Base-by-base conservation (phyloP, 1,140 invertebrate species). In the Phymastichus coffea region DNA sequence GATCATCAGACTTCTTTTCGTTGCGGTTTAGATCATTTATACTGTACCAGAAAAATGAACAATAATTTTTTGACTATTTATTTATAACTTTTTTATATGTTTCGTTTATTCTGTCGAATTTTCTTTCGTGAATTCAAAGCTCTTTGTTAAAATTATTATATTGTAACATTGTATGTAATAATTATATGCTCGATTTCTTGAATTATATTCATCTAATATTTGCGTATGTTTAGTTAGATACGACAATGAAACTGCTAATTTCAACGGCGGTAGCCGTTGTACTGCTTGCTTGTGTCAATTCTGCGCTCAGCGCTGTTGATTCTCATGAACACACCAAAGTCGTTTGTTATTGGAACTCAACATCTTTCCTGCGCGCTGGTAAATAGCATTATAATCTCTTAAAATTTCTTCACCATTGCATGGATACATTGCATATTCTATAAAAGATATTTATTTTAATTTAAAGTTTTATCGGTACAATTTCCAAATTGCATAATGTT, bases 291-390 rank as follows among this genome's bases (percentile, higher is more conserved):
- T 66, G 52, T 33, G 22, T 69, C 3, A 53, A 66, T 9, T 49
- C 61, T 4, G 64, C 58, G 7, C 33, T 66, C 2, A 52, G 62
- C 2, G 46, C 47, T 23, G 64, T 60, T 17, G 70, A 73, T 52
- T 54, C 66, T 28, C 66, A 73, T 40, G 74, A 75, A 23, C 76
- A 79, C 55, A 75, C 63, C 44, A 82, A 80, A 60, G 75, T 82
- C 0, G 81, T 83, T 22, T 84, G 82, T 58, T 84, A 77, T 55
- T 84, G 82, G 75, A 80, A 82, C 41, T 78, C 77, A 14, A 77
- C 78, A 37, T 78, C 82, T 19, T 79, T 78, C 38, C 71, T 75
- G 33, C 68, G 82, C 58, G 58, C 75, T 69, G 81, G 81, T 82
- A 66, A 59, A 38, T 30, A 41, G 30, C n/a, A 53, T 40, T 40